Base-by-base conservation (phyloP, 2,113 vertebrate genomes). In the Odontophorus gujanensis region DNA sequence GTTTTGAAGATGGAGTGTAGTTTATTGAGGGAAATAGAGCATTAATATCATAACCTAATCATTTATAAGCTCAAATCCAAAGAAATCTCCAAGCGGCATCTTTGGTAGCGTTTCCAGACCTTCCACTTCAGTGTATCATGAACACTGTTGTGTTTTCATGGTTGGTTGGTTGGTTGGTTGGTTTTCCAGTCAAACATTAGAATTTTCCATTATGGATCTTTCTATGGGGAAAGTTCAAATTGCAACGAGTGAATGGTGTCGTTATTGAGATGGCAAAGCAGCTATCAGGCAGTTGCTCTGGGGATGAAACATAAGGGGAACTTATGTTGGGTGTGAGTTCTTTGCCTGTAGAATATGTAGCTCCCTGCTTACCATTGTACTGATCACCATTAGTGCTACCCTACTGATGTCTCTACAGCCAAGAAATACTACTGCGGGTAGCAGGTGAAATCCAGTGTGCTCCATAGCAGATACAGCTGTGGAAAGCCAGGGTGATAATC, bases 1-100 rank as follows among this genome's bases (percentile, higher is more conserved):
- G 5, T 59, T 91, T 78, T 55, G 48, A 47, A 67, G 20, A 21
- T 1, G 7, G 7, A 13, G 2, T 1, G 3, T 78, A 0, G 0
- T 13, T 30, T 84, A 5, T 3, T 63, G 65, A 61, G 7, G 19
- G 81, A 15, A 94, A 59, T 1, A 1, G 38, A 50, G 26, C 30
- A 38, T 13, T 55, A 59, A 14, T 0, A 87, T 42, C 3, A 22
- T 34, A 87, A 36, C 4, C 6, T 13, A 79, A 26, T 76, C 17
- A 61, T 65, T 22, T 69, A 22, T 72, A 73, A 51, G 2, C 40
- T 91, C 59, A 82, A 65, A 90, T 3, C 36, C 43, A 82, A 94
- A 50, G 15, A 43, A 85, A 85, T 2, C 6, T 9, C 43, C 42
- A 3, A 22, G 26, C 68, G 20, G 7, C 48, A 72, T 22, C 59